phyloP scores from a whole-genome alignment of 1,140 invertebrate species.

The Uloborus diversus region DNA sequence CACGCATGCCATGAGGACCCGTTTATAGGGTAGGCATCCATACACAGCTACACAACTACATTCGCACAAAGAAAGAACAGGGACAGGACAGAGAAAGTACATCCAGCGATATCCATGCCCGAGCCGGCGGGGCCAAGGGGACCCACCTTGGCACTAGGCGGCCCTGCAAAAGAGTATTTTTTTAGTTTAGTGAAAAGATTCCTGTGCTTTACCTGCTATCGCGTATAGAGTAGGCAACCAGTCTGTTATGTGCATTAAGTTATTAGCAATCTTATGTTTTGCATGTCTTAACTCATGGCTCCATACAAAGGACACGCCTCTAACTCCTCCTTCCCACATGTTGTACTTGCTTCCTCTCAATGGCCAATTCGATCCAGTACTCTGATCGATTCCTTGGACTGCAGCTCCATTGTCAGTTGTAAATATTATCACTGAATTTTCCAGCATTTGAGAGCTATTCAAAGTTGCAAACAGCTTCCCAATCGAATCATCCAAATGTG shows the following conservation, averaged over 20 bases:
- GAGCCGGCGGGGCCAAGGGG: no score
- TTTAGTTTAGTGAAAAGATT: no score
- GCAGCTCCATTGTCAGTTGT: constrained; percentile 90
- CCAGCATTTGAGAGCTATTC: constrained; percentile 72
- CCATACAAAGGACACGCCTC: constrained; percentile 64
- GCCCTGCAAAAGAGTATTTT: no score
- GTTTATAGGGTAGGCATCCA: no score
- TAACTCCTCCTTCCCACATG: constrained; percentile 68
- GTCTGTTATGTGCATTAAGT: constrained; percentile 57
- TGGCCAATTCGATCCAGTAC: constrained; percentile 65
- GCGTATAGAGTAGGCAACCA: constrained; percentile 57
- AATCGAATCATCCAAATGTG: constrained; percentile 86
- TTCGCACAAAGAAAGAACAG: no score
- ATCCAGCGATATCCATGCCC: no score
- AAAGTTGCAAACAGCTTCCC: constrained; percentile 80
- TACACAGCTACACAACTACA: no score
- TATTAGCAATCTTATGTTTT: not conserved
- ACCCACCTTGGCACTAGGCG: no score
- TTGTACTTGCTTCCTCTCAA: constrained; percentile 67
- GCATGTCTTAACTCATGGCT: constrained; percentile 52
- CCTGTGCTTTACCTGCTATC: constrained; percentile 57
- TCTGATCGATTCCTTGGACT: constrained; percentile 59
- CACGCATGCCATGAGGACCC: no score
- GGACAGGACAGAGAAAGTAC: no score
- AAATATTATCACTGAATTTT: constrained; percentile 83